Conservation (phyloP, 2,888 invertebrate genomes). For the Drosophila diplacantha region DNA sequence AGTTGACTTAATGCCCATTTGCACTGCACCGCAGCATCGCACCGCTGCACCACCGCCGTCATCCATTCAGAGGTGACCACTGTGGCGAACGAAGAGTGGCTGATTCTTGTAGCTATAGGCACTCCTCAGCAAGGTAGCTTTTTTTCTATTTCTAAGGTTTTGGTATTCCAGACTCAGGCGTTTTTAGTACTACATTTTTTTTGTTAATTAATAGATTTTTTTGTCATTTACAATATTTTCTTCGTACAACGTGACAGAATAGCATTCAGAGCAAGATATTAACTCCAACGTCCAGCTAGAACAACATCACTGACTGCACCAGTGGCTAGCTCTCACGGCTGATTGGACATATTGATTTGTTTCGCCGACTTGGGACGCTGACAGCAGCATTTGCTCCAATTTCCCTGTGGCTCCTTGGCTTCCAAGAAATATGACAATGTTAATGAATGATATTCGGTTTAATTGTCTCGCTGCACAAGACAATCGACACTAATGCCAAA, state of each 20-base stretch:
- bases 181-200: not conserved
- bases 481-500: slow-evolving; percentile 33
- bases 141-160: not conserved
- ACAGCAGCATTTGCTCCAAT: slow-evolving; percentile 58
- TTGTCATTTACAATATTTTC: not conserved
- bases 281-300: not conserved
- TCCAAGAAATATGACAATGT: slow-evolving; percentile 56
- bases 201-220: not conserved
- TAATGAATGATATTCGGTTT: slow-evolving; percentile 50
- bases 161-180: not conserved
- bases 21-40: slow-evolving; percentile 36
- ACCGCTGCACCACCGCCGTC: slow-evolving; percentile 5
- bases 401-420: slow-evolving; percentile 49
- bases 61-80: slow-evolving; percentile 2
- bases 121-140: not conserved
- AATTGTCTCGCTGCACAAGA: slow-evolving; percentile 44
- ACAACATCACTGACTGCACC: slow-evolving; percentile 9
- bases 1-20: slow-evolving; percentile 67
- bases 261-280: not conserved
- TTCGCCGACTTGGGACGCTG: slow-evolving; percentile 49
- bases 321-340: slow-evolving; percentile 41
- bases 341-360: slow-evolving; percentile 70
- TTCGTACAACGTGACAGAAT: not conserved
- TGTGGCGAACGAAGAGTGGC: not conserved
- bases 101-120: not conserved